phyloP scores from a whole-genome alignment of 1,140 invertebrate species.

The Notospermus geniculatus region DNA sequence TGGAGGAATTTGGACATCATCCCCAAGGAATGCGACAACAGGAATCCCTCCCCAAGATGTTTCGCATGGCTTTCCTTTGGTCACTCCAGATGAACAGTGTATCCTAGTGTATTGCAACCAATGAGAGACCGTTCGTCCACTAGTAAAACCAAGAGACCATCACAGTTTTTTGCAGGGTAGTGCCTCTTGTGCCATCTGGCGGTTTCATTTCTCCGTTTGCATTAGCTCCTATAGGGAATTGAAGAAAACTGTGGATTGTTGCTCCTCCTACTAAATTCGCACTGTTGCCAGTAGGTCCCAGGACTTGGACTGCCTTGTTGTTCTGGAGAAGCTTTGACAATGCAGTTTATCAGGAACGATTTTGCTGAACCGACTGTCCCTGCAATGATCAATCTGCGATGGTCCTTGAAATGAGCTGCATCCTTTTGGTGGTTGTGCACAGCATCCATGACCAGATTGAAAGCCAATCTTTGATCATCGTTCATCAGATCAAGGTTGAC shows the following conservation, averaged over 20 bases:
- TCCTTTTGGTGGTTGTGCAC: background rate
- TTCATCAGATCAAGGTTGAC: too few species aligned
- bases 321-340: constrained; percentile 20
- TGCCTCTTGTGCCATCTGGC: constrained; percentile 13
- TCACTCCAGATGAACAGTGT: constrained; percentile 23
- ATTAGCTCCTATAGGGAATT: constrained; percentile 18
- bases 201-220: constrained; percentile 17
- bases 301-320: constrained; percentile 24
- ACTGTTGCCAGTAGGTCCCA: constrained; percentile 29
- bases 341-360: constrained; percentile 17
- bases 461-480: too few species aligned
- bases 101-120: constrained; percentile 22
- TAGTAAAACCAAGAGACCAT: constrained; percentile 17
- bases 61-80: constrained; percentile 2
- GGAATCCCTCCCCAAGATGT: constrained; percentile 25
- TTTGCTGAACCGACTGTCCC: background rate
- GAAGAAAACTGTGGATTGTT: constrained; percentile 24
- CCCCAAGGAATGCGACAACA: constrained; percentile 28
- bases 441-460: too few species aligned
- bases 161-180: constrained; percentile 18
- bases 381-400: background rate
- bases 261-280: constrained; percentile 23
- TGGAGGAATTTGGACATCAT: constrained; percentile 29
- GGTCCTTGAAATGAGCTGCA: background rate
- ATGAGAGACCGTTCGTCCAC: constrained; percentile 30